These are phyloP conservation scores for Selenia dentaria DNA, from an alignment of 2,888 invertebrate genomes.

Conservation along the genomic window DNA sequence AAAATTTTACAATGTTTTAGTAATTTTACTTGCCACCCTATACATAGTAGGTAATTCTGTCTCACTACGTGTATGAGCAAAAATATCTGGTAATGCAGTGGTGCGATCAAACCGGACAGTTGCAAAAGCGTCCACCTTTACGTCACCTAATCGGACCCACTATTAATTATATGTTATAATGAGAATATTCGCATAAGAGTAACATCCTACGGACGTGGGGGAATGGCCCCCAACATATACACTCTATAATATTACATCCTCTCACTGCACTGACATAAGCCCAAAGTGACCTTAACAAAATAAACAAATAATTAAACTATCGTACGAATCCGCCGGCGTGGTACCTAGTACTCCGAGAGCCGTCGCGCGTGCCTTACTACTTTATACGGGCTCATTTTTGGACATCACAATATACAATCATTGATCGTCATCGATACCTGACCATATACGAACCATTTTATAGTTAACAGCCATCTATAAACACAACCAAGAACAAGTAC, in stretches of 20 bases:
- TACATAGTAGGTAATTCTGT: too few relatives aligned
- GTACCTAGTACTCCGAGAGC: conserved; percentile 9
- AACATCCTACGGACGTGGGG: too few relatives aligned
- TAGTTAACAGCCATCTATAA: conserved; percentile 32
- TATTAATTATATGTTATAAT: too few relatives aligned
- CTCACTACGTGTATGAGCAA: too few relatives aligned
- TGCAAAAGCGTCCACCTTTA: too few relatives aligned
- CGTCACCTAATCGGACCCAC: too few relatives aligned
- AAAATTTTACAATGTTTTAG: too few relatives aligned
- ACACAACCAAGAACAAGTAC: conserved; percentile 11
- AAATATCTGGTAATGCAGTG: too few relatives aligned
- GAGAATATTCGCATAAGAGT: too few relatives aligned
- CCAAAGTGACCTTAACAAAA: conserved; percentile 28
- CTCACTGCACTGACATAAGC: conserved; percentile 3
- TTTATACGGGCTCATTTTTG: conserved; percentile 10
- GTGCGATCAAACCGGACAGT: too few relatives aligned
- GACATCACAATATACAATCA: conserved; percentile 8
- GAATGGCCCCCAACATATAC: too few relatives aligned
- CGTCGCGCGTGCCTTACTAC: conserved; percentile 16
- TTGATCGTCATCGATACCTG: conserved; percentile 11
- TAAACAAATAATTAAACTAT: conserved; percentile 31
- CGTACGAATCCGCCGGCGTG: conserved; percentile 5
- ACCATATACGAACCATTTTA: conserved; percentile 35
- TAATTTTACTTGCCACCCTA: too few relatives aligned
- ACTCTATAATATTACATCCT: background rate